Conservation (phyloP, 2,888 invertebrate species). For the Tromatobia lineatoria region DNA sequence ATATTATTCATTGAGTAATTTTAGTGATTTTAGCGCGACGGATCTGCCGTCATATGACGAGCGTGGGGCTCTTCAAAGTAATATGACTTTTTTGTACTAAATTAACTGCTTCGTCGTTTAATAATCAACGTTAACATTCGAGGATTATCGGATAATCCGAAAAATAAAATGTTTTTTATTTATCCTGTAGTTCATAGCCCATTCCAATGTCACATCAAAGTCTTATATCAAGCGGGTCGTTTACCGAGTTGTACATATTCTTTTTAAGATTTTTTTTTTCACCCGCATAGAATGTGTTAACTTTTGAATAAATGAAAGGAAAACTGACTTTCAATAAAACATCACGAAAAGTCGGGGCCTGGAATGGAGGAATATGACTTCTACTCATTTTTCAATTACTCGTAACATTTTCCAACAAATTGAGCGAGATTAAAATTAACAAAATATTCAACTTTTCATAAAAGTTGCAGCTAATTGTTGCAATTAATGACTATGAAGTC, state of each 20-base stretch:
- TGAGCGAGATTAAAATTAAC: too few relatives aligned
- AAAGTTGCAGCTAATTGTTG: too few relatives aligned
- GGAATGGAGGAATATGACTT: too few relatives aligned
- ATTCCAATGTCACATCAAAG: constrained; percentile 60
- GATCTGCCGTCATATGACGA: background rate
- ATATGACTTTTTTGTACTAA: constrained; percentile 22
- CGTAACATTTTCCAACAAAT: too few relatives aligned
- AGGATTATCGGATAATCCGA: constrained; percentile 34
- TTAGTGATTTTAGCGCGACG: background rate
- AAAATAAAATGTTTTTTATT: constrained; percentile 65
- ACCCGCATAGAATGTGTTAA: too few relatives aligned
- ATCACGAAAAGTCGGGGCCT: too few relatives aligned
- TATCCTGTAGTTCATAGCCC: constrained; percentile 65
- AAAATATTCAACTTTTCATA: too few relatives aligned
- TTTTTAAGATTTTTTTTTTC: constrained; percentile 14
- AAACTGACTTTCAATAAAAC: too few relatives aligned
- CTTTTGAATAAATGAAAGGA: too few relatives aligned
- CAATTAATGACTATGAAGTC: too few relatives aligned
- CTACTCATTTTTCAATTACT: too few relatives aligned
- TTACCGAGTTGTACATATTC: constrained; percentile 60
- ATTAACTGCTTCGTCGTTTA: constrained; percentile 45
- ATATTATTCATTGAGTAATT: constrained; percentile 7
- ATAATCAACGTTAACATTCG: constrained; percentile 32
- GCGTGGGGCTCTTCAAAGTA: background rate
- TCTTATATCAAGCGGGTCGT: constrained; percentile 64